Evolutionary conservation across 1,140 invertebrate genomes (phyloP), one percentile per base, ranked within the genome.

Genomic region (Rhynchophorus ferrugineus): DNA sequence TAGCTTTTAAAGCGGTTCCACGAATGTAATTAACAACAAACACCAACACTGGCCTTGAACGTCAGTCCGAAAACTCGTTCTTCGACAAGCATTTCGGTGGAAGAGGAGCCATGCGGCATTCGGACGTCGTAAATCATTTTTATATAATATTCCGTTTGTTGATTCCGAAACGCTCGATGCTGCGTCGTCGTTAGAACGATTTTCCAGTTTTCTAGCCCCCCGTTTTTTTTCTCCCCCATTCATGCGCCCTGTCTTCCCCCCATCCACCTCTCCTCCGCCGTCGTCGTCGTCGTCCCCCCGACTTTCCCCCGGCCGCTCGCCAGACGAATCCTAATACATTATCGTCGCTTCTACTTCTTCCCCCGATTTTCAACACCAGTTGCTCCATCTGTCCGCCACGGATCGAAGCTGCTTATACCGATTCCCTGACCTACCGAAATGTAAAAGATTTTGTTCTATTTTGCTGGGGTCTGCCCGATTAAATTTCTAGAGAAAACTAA

Each of bases 401-500:
- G 45, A 38, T 48, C 45, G 45, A 48, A 48, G 14, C 18, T 48
- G n/a, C 14, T 34, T 34, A 11, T 29, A 44, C 21, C 13, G 13
- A 43, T 35, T n/a, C 20, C 37, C 45, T 48, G 45, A 48, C 45
- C 45, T 48, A 48, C 35, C 45, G 35, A 22, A 38, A 37, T 9
- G 18, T 21, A 39, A 48, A 48, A 48, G 33, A 46, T 35, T 35
- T 18, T 46, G 24, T 34, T 46, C 11, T 14, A n/a, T 18, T 37
- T 36, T n/a, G n/a, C 33, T 13, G 2, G 21, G 16, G 9, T 19
- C 21, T n/a, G n/a, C n/a, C 14, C 14, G 3, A 1, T 2, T 34
- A 8, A 29, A 11, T 6, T 44, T 29, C 20, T 9, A 19, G 3
- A 3, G 3, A 13, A 29, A 24, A 47, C 35, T 47, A 36, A 44